Percentiles rank a stretch among this genome's conserved stretches.
phyloP scores from a whole-genome alignment of 2,888 invertebrate genomes.

The Globia sparganii region DNA sequence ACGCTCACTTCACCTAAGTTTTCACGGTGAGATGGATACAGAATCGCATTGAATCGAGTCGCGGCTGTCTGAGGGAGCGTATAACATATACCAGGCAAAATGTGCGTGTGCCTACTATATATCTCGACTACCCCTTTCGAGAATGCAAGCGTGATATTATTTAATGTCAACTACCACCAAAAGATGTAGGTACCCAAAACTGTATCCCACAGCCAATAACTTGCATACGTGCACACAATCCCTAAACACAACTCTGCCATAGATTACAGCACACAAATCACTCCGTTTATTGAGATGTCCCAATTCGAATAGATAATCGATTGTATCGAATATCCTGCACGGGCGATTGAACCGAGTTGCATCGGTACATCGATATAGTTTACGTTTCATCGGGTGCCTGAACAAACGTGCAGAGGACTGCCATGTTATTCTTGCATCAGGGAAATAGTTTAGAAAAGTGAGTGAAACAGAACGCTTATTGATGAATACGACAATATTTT shows the following conservation, averaged over 20 bases:
- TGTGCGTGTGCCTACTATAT: not conserved
- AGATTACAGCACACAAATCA: constrained; percentile 57
- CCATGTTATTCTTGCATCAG: constrained; percentile 34
- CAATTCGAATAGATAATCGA: constrained; percentile 62
- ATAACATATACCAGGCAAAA: not conserved
- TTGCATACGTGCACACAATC: constrained; percentile 11
- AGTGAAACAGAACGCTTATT: not conserved
- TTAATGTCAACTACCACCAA: not conserved
- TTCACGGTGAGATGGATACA: no score
- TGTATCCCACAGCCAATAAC: constrained; percentile 15
- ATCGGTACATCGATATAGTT: constrained; percentile 42
- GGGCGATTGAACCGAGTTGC: constrained; percentile 50
- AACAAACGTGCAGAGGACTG: constrained; percentile 41
- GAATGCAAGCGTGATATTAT: not conserved
- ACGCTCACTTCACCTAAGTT: no score
- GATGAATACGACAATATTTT: not conserved
- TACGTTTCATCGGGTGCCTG: constrained; percentile 45
- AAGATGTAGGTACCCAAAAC: not conserved
- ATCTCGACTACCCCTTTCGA: not conserved
- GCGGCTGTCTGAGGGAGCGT: not conserved
- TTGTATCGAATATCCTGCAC: constrained; percentile 57
- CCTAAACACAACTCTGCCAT: constrained; percentile 18
- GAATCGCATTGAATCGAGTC: no score
- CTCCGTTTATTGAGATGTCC: constrained; percentile 63
- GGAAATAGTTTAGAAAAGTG: constrained; percentile 19